Evolutionary conservation across 2,797 vertebrate genomes (phyloP).

Genomic region (Heteromormyrus szaboi): DNA sequence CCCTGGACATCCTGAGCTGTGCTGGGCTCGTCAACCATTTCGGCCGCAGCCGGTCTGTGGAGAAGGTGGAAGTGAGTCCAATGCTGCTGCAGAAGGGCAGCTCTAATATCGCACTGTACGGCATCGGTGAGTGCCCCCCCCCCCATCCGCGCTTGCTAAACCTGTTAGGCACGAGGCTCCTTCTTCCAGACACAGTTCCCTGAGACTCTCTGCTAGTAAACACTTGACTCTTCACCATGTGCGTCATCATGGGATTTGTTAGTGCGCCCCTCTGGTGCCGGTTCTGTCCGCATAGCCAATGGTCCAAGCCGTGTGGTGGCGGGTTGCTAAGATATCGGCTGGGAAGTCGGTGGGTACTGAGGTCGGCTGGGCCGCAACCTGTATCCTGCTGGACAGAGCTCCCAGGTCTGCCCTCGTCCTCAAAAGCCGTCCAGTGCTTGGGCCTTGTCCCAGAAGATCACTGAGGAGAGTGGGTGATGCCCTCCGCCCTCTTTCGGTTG

Average conservation of each 20-base stretch:
- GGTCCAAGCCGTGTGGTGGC: neutral
- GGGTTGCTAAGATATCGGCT: neutral
- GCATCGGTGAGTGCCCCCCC: constrained; percentile 72
- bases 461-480: neutral
- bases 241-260: neutral
- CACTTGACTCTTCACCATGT: neutral
- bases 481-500: neutral
- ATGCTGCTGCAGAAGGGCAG: constrained; percentile 85
- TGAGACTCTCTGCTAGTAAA: neutral
- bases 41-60: constrained; percentile 82
- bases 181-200: neutral
- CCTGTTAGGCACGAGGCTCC: neutral
- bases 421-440: neutral
- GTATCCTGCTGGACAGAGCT: neutral
- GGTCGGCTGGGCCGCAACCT: neutral
- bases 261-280: neutral
- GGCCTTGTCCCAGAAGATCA: neutral
- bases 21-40: constrained; percentile 94
- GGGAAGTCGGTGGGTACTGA: neutral
- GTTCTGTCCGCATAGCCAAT: neutral
- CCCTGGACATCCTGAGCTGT: constrained; percentile 85
- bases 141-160: neutral
- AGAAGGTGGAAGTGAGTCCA: constrained; percentile 89
- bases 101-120: constrained; percentile 86
- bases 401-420: neutral